phyloP scores from a whole-genome alignment of 2,113 vertebrate genomes.

The Dasypus novemcinctus region DNA sequence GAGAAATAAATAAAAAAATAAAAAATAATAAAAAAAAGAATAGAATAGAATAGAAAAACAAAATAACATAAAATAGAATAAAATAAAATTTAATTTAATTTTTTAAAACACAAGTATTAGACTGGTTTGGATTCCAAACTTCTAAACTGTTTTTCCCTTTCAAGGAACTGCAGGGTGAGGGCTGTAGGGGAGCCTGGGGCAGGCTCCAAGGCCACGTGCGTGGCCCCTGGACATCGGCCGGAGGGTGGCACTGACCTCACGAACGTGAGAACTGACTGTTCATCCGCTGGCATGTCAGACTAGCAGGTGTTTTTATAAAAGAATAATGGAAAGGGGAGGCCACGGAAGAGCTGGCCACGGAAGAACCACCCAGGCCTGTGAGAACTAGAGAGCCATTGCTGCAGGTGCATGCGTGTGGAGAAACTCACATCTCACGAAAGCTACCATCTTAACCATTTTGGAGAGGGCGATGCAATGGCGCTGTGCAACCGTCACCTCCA shows the following conservation, averaged over 20 bases:
- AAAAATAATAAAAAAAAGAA: too few species aligned
- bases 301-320: neutral
- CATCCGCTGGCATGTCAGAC: neutral
- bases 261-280: rapidly evolving
- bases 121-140: too few species aligned
- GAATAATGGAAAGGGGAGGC: neutral
- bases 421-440: neutral
- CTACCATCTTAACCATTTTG: too few species aligned
- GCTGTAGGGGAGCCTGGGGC: too few species aligned
- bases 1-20: too few species aligned
- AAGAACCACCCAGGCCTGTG: neutral
- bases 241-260: neutral
- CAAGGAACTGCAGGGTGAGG: rapidly evolving
- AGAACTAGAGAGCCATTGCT: neutral
- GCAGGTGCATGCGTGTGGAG: too few species aligned
- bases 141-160: neutral
- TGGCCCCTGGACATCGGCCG: neutral
- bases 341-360: rapidly evolving
- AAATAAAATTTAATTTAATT: too few species aligned
- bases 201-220: too few species aligned
- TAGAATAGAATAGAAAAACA: too few species aligned
- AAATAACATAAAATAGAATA: too few species aligned
- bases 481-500: too few species aligned
- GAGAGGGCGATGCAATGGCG: neutral
- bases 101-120: neutral